phyloP scores from a whole-genome alignment of 2,888 invertebrate genomes.

The Pseudolycoriella hygida region DNA sequence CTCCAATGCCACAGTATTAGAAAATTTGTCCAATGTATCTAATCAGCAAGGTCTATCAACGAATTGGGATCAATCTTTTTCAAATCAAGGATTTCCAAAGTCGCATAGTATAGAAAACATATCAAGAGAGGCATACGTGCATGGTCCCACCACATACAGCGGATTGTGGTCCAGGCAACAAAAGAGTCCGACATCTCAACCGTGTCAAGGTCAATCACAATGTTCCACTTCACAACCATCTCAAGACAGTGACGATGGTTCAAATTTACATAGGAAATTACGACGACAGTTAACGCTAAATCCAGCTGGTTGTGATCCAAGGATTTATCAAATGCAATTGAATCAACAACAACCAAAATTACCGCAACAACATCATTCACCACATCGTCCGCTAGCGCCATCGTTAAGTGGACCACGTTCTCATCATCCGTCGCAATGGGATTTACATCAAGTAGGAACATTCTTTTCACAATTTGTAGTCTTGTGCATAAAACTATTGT shows the following conservation, averaged over 20 bases:
- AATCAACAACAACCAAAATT: conserved; percentile 11
- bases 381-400: conserved; percentile 15
- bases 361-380: conserved; percentile 16
- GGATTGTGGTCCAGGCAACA: conserved; percentile 4
- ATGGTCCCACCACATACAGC: conserved; percentile 8
- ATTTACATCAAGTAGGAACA: conserved; percentile 16
- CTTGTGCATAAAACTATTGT: too few relatives aligned
- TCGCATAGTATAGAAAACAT: conserved; percentile 37
- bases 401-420: conserved; percentile 13
- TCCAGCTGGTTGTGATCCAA: conserved; percentile 52
- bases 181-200: not conserved
- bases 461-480: too few relatives aligned
- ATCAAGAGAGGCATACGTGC: conserved; percentile 15
- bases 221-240: conserved; percentile 8
- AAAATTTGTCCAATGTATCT: conserved; percentile 3
- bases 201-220: not conserved
- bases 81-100: conserved; percentile 22
- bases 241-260: conserved; percentile 18
- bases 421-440: conserved; percentile 15
- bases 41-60: conserved; percentile 4
- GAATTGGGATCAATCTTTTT: conserved; percentile 10
- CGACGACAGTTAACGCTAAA: conserved; percentile 68
- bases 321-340: conserved; percentile 33
- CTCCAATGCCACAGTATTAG: not conserved
- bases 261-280: conserved; percentile 59